Evolutionary conservation across 2,113 vertebrate genomes (phyloP).

Genomic region (Castor canadensis): DNA sequence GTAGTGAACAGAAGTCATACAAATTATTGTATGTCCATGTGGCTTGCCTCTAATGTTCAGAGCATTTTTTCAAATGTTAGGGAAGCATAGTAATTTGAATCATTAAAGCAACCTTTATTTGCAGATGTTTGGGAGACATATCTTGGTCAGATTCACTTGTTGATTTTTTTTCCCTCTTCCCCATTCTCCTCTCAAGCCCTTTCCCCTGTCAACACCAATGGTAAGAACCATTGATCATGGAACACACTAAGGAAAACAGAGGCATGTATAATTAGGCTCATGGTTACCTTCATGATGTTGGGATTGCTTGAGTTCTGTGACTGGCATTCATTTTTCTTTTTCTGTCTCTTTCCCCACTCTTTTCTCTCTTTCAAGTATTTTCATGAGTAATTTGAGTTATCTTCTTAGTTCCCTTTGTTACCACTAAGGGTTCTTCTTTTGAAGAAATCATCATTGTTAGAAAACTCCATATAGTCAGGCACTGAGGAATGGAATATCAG

Average conservation of each 20-base stretch:
- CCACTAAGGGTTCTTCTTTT: background rate
- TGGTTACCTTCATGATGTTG: background rate
- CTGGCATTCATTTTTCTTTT: background rate
- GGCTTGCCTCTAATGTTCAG: background rate
- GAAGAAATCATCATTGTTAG: background rate
- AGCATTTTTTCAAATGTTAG: background rate
- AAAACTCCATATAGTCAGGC: background rate
- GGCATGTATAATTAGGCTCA: background rate
- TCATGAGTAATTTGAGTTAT: background rate
- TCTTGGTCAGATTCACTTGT: background rate
- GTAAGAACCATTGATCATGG: background rate
- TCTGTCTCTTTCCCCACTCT: background rate
- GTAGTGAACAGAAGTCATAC: background rate
- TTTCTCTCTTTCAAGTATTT: background rate
- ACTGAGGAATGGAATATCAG: background rate
- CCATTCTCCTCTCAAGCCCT: background rate
- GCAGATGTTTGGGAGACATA: background rate
- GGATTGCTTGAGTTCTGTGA: background rate
- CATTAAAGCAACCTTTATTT: background rate
- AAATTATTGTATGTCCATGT: background rate
- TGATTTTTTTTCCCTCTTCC: background rate
- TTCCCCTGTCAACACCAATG: background rate
- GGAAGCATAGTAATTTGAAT: background rate
- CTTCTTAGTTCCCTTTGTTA: background rate
- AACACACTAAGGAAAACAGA: background rate